These are phyloP conservation scores for Stenolophus ochropezus DNA, from an alignment of 2,888 invertebrate genomes.

Conservation along the genomic window DNA sequence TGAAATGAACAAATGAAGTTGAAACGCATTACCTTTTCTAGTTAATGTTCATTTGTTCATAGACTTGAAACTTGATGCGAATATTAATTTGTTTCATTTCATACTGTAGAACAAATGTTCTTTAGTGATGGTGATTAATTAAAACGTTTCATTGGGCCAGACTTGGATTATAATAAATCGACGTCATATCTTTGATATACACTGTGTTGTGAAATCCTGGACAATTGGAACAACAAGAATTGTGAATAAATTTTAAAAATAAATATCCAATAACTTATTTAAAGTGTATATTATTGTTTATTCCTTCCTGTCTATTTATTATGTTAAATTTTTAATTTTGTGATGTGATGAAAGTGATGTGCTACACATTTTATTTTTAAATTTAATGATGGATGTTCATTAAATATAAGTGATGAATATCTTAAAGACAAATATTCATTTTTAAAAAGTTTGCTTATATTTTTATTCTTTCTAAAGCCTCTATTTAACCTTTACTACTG, in stretches of 20 bases:
- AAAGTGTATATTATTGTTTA: slow-evolving; percentile 54
- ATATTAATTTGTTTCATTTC: slow-evolving; percentile 22
- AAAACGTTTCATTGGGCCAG: slow-evolving; percentile 10
- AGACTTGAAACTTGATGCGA: background rate
- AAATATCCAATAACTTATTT: slow-evolving; percentile 44
- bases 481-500: slow-evolving; percentile 72
- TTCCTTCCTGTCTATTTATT: slow-evolving; percentile 49
- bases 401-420: background rate
- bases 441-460: slow-evolving; percentile 17
- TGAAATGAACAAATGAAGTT: slow-evolving; percentile 37
- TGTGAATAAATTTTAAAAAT: slow-evolving; percentile 50
- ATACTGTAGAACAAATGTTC: slow-evolving; percentile 22
- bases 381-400: slow-evolving; percentile 26
- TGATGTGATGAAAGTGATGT: slow-evolving; percentile 44
- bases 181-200: slow-evolving; percentile 5
- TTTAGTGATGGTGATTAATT: slow-evolving; percentile 31
- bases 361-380: slow-evolving; percentile 13
- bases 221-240: slow-evolving; percentile 26
- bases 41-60: slow-evolving; percentile 36
- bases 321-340: slow-evolving; percentile 26
- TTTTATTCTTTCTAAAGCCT: slow-evolving; percentile 69
- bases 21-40: slow-evolving; percentile 31
- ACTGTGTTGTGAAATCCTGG: slow-evolving; percentile 44
- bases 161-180: slow-evolving; percentile 26
- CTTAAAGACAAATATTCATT: background rate